A percentile compares a stretch with the other conserved stretches of the same genome.
These are phyloP conservation scores for Patagioenas fasciata DNA, from an alignment of 2,113 vertebrate genomes.

Conservation along the genomic window DNA sequence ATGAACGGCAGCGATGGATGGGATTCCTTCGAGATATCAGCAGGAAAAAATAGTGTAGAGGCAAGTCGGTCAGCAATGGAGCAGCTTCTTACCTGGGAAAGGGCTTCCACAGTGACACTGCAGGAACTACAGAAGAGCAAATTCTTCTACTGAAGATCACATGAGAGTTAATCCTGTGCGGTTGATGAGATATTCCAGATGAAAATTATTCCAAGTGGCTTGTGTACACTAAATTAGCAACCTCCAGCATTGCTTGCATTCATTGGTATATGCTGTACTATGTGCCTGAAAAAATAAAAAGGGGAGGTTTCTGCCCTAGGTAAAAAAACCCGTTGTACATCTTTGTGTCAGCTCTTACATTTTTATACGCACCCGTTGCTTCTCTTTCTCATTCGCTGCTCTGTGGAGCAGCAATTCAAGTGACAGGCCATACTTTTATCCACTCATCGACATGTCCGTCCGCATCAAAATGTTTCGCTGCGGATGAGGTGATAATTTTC, in stretches of 20 bases:
- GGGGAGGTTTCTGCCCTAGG: neutral
- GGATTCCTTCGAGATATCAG: neutral
- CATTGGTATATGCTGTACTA: neutral
- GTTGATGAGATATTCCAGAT: neutral
- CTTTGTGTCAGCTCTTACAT: neutral
- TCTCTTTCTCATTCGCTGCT: constrained; percentile 19
- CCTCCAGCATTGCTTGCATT: neutral
- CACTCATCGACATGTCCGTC: neutral
- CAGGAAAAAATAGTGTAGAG: neutral
- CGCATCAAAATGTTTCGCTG: neutral
- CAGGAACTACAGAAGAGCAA: neutral
- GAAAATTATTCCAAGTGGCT: neutral
- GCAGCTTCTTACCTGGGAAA: neutral
- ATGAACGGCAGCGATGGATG: neutral
- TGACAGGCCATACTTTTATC: neutral
- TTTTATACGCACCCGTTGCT: neutral
- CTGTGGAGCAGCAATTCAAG: neutral
- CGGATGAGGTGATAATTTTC: constrained; percentile 18
- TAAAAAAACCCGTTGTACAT: neutral
- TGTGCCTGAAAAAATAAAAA: neutral
- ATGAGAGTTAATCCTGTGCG: neutral
- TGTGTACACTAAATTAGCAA: neutral
- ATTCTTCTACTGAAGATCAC: neutral
- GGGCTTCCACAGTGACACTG: neutral
- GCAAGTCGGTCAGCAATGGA: neutral